phyloP scores from a whole-genome alignment of 2,888 invertebrate genomes.

The Blastobasis adustella region DNA sequence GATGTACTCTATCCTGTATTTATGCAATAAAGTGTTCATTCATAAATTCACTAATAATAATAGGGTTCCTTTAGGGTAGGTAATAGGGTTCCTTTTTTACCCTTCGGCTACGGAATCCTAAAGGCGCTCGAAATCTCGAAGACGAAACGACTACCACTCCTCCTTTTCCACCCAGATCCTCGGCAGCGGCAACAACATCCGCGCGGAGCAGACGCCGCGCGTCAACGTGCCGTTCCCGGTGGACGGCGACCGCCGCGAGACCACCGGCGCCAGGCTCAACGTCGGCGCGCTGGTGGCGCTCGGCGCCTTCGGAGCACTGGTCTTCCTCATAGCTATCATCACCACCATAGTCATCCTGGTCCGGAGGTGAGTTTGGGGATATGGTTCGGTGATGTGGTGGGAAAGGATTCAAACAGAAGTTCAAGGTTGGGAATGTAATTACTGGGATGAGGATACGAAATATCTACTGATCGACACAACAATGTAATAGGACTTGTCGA shows the following conservation, averaged over 20 bases:
- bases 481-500: background rate
- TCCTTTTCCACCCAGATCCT: conserved; percentile 43
- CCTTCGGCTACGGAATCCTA: too few species aligned
- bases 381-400: too few species aligned
- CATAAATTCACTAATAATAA: too few species aligned
- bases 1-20: too few species aligned
- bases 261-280: conserved; percentile 82
- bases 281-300: conserved; percentile 91
- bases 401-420: too few species aligned
- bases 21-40: too few species aligned
- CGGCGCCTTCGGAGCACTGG: conserved; percentile 92
- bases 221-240: conserved; percentile 81
- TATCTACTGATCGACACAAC: conserved; percentile 6
- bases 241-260: conserved; percentile 73
- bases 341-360: conserved; percentile 92
- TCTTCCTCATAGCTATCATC: conserved; percentile 90
- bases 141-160: background rate
- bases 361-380: conserved; percentile 78
- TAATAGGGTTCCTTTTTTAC: too few species aligned
- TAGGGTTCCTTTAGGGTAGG: too few species aligned
- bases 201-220: conserved; percentile 79
- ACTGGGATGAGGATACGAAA: too few species aligned
- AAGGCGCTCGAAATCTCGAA: background rate
- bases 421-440: too few species aligned
- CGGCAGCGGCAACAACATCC: conserved; percentile 70